phyloP scores from a whole-genome alignment of 2,113 vertebrate genomes.

The Ellobius talpinus region DNA sequence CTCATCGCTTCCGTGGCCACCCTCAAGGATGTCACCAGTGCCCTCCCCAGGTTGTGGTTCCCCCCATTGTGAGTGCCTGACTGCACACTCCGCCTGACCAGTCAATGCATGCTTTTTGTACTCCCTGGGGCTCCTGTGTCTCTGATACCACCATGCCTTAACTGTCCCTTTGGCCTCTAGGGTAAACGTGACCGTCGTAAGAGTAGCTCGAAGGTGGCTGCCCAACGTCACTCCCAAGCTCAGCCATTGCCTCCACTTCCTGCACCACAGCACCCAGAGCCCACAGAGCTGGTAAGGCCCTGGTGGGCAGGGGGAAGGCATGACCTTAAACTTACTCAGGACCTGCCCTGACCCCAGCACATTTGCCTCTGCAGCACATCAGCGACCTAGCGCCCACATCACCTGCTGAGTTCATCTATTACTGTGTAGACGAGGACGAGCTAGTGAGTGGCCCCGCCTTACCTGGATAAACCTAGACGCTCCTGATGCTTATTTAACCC shows the following conservation, averaged over 20 bases:
- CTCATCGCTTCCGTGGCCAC: constrained; percentile 55
- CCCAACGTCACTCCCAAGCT: constrained; percentile 14
- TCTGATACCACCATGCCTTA: neutral
- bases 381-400: constrained; percentile 73
- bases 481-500: constrained; percentile 41
- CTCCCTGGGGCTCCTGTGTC: neutral
- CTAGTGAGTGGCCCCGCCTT: constrained; percentile 80
- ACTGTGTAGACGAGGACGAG: constrained; percentile 82
- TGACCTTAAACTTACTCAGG: neutral
- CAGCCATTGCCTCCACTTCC: constrained; percentile 50
- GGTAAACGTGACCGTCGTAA: constrained; percentile 58
- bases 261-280: constrained; percentile 37
- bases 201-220: constrained; percentile 60
- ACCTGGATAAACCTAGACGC: constrained; percentile 59
- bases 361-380: constrained; percentile 82
- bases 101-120: constrained; percentile 48
- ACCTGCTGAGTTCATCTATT: constrained; percentile 82
- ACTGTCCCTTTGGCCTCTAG: constrained; percentile 44
- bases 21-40: constrained; percentile 72
- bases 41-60: constrained; percentile 71
- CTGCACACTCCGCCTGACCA: neutral
- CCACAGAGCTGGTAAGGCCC: constrained; percentile 76
- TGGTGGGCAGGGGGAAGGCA: constrained; percentile 68
- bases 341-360: constrained; percentile 68
- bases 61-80: constrained; percentile 77